Evolutionary conservation across 2,113 vertebrate genomes (phyloP), one percentile per base, ranked within the genome.

Genomic region (Falcunculus frontatus): DNA sequence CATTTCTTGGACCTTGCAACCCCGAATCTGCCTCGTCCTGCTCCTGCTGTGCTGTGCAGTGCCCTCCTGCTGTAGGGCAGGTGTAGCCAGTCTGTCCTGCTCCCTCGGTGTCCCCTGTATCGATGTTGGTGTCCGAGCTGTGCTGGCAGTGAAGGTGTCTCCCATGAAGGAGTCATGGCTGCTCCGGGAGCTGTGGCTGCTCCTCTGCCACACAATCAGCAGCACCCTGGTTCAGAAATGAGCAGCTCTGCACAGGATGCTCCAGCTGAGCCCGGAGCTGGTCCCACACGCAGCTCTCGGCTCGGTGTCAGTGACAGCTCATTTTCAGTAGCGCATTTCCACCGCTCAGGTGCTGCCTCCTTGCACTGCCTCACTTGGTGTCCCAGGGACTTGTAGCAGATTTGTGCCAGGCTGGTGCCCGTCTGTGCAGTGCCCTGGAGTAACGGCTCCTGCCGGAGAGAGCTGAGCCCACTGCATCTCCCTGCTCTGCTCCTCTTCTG

Each of bases 61-160:
- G 30, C 29, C 17, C 26, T 88, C 13, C 79, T 62, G 62, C 68
- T 67, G 50, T 10, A 46, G 59, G 68, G 30, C 32, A 49, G 3
- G 20, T 69, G 88, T 3, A 50, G 57, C 65, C 62, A 53, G 23
- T 32, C 49, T 37, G n/a, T 56, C 42, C 39, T 11, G 2, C 29
- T 80, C 52, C 49, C 33, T 73, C 7, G 1, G 25, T 4, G 2
- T 76, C 37, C 41, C 16, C 59, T 46, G 55, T 11, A 4, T 33
- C 0, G 0, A 0, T 27, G 39, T 8, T 49, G 29, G 17, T 8
- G 27, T 39, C 30, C 0, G 0, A 44, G 77, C 87, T 64, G 80
- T 74, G 78, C 70, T 46, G 78, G 49, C 67, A 65, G 68, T 33
- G 29, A 10, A 60, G 57, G 35, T 2, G 0, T n/a, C 80, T 10